Evolutionary conservation across 2,888 invertebrate species (phyloP).

Genomic region (Cylloceria caligata): DNA sequence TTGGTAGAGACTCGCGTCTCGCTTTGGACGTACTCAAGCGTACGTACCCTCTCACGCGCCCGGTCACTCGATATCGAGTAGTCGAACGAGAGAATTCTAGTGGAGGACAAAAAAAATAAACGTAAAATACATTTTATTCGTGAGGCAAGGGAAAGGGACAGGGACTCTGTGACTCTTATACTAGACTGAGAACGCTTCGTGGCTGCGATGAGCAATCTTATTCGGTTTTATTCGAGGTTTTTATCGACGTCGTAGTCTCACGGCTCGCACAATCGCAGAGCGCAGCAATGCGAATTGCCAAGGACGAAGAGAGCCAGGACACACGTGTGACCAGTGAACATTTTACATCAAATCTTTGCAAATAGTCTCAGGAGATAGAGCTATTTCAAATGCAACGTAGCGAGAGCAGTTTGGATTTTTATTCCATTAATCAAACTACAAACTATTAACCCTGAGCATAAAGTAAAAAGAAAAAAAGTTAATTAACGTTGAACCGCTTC

Average conservation of each 20-base stretch:
- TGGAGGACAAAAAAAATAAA: neutral
- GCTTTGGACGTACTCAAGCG: conserved; percentile 24
- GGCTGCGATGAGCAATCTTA: conserved; percentile 44
- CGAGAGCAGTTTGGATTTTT: neutral
- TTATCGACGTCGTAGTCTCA: conserved; percentile 58
- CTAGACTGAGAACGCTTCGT: conserved; percentile 35
- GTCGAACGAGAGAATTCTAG: conserved; percentile 34
- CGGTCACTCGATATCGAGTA: conserved; percentile 55
- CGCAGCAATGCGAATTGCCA: conserved; percentile 10
- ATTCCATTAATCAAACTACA: neutral
- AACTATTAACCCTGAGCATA: neutral
- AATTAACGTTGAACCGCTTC: neutral
- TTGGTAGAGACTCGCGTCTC: conserved; percentile 8
- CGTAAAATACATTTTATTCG: conserved; percentile 61
- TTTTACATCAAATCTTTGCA: conserved; percentile 33
- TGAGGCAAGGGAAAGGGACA: conserved; percentile 36
- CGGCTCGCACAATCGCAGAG: neutral
- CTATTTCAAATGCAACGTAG: neutral
- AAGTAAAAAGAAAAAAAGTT: neutral
- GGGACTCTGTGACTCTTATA: conserved; percentile 28
- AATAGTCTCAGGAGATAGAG: conserved; percentile 22
- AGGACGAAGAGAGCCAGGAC: neutral
- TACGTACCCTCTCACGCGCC: conserved; percentile 9
- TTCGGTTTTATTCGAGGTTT: conserved; percentile 61
- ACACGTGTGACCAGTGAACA: conserved; percentile 35